These are phyloP conservation scores for Lucilia sericata DNA, from an alignment of 1,140 invertebrate genomes.

Conservation along the genomic window DNA sequence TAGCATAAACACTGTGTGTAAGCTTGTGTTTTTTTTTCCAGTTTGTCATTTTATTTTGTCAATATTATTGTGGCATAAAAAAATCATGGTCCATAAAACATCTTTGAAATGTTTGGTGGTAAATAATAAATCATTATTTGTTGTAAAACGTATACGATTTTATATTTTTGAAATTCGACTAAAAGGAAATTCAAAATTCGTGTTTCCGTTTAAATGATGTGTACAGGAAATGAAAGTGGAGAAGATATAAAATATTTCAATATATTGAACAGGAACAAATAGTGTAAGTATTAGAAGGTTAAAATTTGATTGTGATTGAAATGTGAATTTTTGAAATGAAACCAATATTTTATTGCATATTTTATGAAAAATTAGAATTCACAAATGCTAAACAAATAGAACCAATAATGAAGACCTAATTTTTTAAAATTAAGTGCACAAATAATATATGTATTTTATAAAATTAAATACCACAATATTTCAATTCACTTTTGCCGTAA, in stretches of 20 bases:
- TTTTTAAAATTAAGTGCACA: too few species aligned
- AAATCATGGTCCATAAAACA: slow-evolving; percentile 10
- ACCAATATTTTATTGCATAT: too few species aligned
- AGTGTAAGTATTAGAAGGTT: too few species aligned
- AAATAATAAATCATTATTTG: slow-evolving; percentile 19
- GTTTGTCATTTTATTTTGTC: not conserved
- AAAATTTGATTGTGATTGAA: too few species aligned
- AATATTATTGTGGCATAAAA: not conserved
- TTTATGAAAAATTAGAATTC: too few species aligned
- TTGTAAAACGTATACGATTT: not conserved
- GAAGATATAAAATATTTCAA: too few species aligned
- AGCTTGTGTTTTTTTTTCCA: not conserved
- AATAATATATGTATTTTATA: too few species aligned
- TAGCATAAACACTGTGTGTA: not conserved
- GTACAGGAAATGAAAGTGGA: too few species aligned
- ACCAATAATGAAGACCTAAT: too few species aligned
- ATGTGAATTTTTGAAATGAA: too few species aligned
- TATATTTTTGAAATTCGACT: not conserved
- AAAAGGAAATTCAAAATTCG: slow-evolving; percentile 14
- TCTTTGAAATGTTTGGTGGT: slow-evolving; percentile 29
- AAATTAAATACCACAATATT: not conserved
- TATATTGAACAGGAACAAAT: not conserved
- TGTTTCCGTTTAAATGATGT: slow-evolving; percentile 3
- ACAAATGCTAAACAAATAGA: too few species aligned
- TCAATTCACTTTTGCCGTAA: too few species aligned